Evolutionary conservation across 92 coral and sea anemone species (phyloP).

Genomic region (Ricordea florida): DNA sequence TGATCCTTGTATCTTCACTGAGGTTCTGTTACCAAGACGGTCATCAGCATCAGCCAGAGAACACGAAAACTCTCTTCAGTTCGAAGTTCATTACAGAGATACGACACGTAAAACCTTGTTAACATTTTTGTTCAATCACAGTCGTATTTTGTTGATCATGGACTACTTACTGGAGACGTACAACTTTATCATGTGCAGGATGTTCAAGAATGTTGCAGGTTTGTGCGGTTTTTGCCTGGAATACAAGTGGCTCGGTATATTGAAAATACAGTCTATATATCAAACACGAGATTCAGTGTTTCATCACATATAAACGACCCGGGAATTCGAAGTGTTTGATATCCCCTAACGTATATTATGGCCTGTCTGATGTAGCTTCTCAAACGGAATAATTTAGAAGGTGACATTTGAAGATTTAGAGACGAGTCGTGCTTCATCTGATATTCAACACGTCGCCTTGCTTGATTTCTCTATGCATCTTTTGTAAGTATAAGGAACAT

Average conservation of each 20-base stretch:
- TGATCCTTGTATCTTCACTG: conserved; percentile 83
- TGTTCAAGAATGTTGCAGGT: conserved; percentile 72
- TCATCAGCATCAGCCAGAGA: conserved; percentile 43
- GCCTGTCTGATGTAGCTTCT: not conserved
- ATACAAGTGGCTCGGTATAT: too few species aligned
- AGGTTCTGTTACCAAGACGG: conserved; percentile 77
- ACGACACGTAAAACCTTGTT: conserved; percentile 76
- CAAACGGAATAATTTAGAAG: not conserved
- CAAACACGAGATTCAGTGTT: too few species aligned
- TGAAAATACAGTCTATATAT: too few species aligned
- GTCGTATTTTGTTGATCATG: conserved; percentile 88
- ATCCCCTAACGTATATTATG: too few species aligned
- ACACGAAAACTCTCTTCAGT: conserved; percentile 72
- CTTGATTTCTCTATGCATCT: too few species aligned
- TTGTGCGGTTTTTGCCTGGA: not conserved
- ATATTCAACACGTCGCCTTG: too few species aligned
- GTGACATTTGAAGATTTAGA: not conserved
- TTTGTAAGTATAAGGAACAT: too few species aligned
- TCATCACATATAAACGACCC: too few species aligned
- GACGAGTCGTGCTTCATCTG: too few species aligned
- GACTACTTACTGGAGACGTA: conserved; percentile 91
- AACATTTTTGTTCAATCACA: conserved; percentile 91
- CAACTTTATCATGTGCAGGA: conserved; percentile 93
- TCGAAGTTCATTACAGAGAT: conserved; percentile 95
- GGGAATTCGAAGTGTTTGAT: too few species aligned